Base-by-base conservation (phyloP, 1,140 invertebrate genomes). In the Bombus superbus region DNA sequence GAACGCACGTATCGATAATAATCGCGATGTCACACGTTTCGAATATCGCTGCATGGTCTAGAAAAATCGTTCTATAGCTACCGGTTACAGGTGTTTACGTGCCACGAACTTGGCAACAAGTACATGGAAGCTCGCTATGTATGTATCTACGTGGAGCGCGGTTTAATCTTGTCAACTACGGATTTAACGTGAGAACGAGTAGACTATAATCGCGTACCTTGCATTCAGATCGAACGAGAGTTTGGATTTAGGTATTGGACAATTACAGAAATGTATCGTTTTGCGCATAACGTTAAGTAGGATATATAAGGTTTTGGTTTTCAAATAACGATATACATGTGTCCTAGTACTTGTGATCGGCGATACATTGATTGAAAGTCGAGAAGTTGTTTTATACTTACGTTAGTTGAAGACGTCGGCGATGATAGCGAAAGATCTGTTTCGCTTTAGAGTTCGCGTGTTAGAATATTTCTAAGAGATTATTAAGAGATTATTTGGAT, bases 121-220 rank as follows among this genome's bases (percentile, higher is more conserved):
- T 74, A 74, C 69, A 22, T 47, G 53, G n/a, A 80, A 80, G 32
- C 35, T 64, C 32, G 68, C 44, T 66, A 38, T 10, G 40, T 76
- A 53, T 22, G 47, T 53, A 53, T 1, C 6, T 53, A 76, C 79
- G 62, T n/a, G 42, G 28, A 57, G 38, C 47, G 38, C 25, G 64
- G 74, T 86, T 86, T 86, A 86, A 86, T 86, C 85, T 73, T 62
- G 85, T 86, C 81, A 83, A 71, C 66, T 40, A 35, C 57, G 81
- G 81, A 86, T 83, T 86, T 83, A 86, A 86, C 85, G 53, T 71
- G 66, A 35, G 32, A 86, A 86, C 64, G 74, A 38, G 73, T 86
- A 77, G 40, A n/a, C 42, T 35, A 18, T 32, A 59, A 66, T 77
- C 35, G 73, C 15, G 32, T 35, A 62, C n/a, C 11, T 25, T 8